Conservation (phyloP, 2,888 invertebrate species). For the Mermis nigrescens region DNA sequence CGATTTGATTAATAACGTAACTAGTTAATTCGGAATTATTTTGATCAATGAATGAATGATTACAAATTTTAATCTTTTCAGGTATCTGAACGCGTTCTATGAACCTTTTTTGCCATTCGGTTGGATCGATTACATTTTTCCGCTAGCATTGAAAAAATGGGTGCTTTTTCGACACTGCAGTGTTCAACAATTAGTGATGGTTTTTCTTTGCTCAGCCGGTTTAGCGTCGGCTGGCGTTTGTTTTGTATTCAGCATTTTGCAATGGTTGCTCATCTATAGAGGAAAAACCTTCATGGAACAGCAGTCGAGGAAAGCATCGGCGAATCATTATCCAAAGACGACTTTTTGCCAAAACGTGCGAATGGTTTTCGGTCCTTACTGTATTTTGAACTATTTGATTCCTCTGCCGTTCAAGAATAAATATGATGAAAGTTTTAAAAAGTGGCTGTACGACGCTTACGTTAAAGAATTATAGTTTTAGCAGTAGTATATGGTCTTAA, state of each 20-base stretch:
- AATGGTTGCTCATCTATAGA: slow-evolving; percentile 1
- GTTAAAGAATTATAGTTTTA: slow-evolving; percentile 5
- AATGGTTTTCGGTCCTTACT: slow-evolving; percentile 28
- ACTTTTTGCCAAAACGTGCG: too few species aligned
- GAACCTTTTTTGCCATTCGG: too few species aligned
- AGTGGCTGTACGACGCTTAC: background rate
- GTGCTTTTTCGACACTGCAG: background rate
- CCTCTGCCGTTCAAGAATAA: slow-evolving; percentile 21
- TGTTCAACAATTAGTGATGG: background rate
- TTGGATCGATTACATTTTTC: too few species aligned
- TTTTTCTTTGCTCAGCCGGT: background rate
- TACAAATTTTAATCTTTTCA: slow-evolving; percentile 7
- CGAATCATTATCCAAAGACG: too few species aligned
- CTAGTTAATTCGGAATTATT: too few species aligned
- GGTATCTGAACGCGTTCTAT: too few species aligned
- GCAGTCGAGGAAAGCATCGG: too few species aligned
- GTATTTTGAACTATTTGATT: slow-evolving; percentile 26
- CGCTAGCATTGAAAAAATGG: slow-evolving; percentile 2
- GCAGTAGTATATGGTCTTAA: too few species aligned
- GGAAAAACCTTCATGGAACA: slow-evolving; percentile 7
- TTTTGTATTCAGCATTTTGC: slow-evolving; percentile 1
- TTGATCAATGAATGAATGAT: too few species aligned
- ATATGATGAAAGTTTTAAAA: background rate
- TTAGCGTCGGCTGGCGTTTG: background rate
- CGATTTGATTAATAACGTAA: too few species aligned